These are phyloP conservation scores for Mythimna impura DNA, from an alignment of 2,888 invertebrate genomes.

Conservation along the genomic window DNA sequence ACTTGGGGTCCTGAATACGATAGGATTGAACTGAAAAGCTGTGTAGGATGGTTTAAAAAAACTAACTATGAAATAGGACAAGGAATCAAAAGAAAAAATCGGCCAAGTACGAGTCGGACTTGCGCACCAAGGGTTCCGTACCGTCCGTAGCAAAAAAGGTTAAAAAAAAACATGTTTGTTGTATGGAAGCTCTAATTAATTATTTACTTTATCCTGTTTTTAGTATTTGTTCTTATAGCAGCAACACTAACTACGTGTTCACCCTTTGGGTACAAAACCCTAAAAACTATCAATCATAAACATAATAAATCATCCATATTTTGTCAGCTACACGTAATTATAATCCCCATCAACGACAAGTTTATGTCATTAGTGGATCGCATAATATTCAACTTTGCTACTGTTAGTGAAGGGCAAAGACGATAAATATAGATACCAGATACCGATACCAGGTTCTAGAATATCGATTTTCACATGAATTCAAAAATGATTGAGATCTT, in stretches of 20 bases:
- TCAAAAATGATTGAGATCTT: slow-evolving; percentile 46
- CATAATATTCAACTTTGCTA: slow-evolving; percentile 47
- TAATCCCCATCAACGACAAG: slow-evolving; percentile 46
- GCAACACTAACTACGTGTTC: no score
- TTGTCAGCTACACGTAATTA: slow-evolving; percentile 37
- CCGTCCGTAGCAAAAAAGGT: no score
- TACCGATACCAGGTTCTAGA: slow-evolving; percentile 45
- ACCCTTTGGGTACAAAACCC: no score
- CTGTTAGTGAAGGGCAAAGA: slow-evolving; percentile 43
- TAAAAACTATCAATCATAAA: slow-evolving; percentile 30
- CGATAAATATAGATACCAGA: slow-evolving; percentile 51
- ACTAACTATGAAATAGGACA: not conserved
- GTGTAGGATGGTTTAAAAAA: not conserved
- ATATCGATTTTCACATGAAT: slow-evolving; percentile 60
- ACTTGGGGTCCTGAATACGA: not conserved
- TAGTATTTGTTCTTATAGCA: no score
- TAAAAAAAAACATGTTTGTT: no score
- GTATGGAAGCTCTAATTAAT: no score
- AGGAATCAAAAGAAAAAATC: slow-evolving; percentile 1
- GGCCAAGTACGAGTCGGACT: no score
- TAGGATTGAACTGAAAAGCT: not conserved
- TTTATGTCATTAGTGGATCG: slow-evolving; percentile 47
- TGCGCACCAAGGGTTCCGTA: no score
- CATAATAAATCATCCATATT: slow-evolving; percentile 31
- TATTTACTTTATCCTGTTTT: no score